Evolutionary conservation across 2,888 invertebrate species (phyloP), one percentile per base, ranked within the genome.

Genomic region (Lycophotia porphyrea): DNA sequence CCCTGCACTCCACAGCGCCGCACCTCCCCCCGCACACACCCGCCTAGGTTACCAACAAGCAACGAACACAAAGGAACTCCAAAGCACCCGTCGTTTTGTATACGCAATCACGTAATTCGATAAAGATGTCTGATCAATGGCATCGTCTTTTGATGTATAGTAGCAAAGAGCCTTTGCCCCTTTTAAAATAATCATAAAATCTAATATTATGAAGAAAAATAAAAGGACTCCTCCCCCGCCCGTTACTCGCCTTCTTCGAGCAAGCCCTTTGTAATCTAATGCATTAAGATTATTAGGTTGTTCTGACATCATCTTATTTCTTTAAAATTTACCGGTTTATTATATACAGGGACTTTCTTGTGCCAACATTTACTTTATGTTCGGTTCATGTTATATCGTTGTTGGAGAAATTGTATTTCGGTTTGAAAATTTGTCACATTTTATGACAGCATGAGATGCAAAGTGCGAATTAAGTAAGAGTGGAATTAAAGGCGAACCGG

Each of bases 201-300:
- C 91, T 92, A 92, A 93, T 93, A 93, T 93, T 92, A 91, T 90
- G 89, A 90, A 90, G 89, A 91, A 92, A 93, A 94, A 94, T 93
- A 94, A 93, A 91, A 91, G 90, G 90, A 90, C 82, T 86, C 87
- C 89, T 88, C 88, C 85, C 36, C 87, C 88, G 86, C 87, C 87
- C 88, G 89, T 86, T 85, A 87, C 88, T 89, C 89, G 89, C 91
- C 90, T 87, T 88, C 86, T 74, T 72, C 78, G 86, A 87, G 87
- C 88, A 90, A 91, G 91, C 90, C 91, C 92, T 94, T 94, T 94
- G 93, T 94, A 94, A 94, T 94, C 91, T 93, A 93, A 93, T 94
- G 94, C 93, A 95, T 95, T 94, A 94, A 93, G 91, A 93, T 94
- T 93, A 95, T 95, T 94, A 93, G 92, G 92, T 93, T 94, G 92